Percentiles rank a stretch among this genome's conserved stretches.
Conservation (phyloP, 1,140 invertebrate genomes). For the Psilanteris sp. region DNA sequence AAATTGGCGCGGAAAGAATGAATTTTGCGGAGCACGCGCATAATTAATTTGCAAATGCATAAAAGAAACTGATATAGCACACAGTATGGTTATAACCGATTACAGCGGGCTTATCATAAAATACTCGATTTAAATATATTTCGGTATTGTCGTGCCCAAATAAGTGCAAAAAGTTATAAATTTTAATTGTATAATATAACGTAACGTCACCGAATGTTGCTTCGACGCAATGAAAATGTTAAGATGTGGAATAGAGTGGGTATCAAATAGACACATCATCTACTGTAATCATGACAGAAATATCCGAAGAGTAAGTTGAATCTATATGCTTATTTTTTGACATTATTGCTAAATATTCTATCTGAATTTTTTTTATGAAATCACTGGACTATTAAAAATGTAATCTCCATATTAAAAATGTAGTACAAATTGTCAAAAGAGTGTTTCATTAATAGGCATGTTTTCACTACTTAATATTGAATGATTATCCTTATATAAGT, state of each 20-base stretch:
- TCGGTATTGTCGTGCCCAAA: no score
- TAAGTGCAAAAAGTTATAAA: no score
- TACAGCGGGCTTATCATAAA: neutral
- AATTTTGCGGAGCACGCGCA: conserved; percentile 30
- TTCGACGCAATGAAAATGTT: conserved; percentile 80
- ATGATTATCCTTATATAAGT: no score
- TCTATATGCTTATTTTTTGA: neutral
- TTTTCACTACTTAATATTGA: no score
- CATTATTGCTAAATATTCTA: no score
- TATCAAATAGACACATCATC: conserved; percentile 75
- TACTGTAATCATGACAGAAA: conserved; percentile 80
- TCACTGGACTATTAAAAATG: no score
- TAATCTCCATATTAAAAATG: no score
- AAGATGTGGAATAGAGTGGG: conserved; percentile 76
- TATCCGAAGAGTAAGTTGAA: conserved; percentile 79
- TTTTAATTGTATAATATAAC: conserved; percentile 49
- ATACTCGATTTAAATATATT: conserved; percentile 1
- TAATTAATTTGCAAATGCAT: conserved; percentile 25
- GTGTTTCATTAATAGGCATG: no score
- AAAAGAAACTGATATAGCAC: conserved; percentile 20
- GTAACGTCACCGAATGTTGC: conserved; percentile 75
- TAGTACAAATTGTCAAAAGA: no score
- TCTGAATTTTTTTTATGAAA: no score
- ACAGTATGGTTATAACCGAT: conserved; percentile 31
- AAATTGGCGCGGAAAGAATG: neutral